Base-by-base conservation (phyloP, 2,888 invertebrate species). In the Eupithecia subumbrata region DNA sequence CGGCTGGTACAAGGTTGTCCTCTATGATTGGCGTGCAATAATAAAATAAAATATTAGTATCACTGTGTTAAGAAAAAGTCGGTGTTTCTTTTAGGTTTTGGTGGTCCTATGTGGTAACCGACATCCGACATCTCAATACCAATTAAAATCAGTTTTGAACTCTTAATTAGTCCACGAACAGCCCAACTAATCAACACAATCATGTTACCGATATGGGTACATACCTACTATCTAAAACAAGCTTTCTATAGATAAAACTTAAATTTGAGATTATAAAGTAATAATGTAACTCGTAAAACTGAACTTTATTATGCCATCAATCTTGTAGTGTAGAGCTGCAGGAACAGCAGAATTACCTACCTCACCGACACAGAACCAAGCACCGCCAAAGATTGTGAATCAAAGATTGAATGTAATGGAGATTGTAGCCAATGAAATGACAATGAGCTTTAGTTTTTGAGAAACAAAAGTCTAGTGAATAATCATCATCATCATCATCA, bases 231-330 rank as follows among this genome's bases (percentile, higher is more conserved):
- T 94, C 93, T 90, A 78, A 81, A 87, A 94, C 94, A 94, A 90
- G 92, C 89, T 90, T 91, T 91, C 88, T 88, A 86, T 83, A 93
- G 94, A 94, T 94, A 94, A 94, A 92, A 91, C 87, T 90, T 89
- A 88, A 92, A 92, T 91, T 90, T 90, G 81, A 91, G 90, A 93
- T 92, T 91, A 93, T 92, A 90, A 92, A 90, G 88, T 90, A 90
- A 92, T 93, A 89, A 88, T 91, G 89, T 88, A 78, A 87, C 88
- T 89, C 87, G 91, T 93, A 92, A 92, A 92, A 87, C 86, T 87
- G 90, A 87, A 88, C 89, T 94, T 93, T 93, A 92, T 92, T 91
- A 87, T 91, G 85, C 88, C 92, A 94, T 94, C 94, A 93, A 94
- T 94, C 94, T 94, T 94, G 87, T 90, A 87, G 83, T 85, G 87